These are phyloP conservation scores for human (Homo sapiens) DNA, from an alignment of 2,113 vertebrate genomes.

Conservation along the genomic window DNA sequence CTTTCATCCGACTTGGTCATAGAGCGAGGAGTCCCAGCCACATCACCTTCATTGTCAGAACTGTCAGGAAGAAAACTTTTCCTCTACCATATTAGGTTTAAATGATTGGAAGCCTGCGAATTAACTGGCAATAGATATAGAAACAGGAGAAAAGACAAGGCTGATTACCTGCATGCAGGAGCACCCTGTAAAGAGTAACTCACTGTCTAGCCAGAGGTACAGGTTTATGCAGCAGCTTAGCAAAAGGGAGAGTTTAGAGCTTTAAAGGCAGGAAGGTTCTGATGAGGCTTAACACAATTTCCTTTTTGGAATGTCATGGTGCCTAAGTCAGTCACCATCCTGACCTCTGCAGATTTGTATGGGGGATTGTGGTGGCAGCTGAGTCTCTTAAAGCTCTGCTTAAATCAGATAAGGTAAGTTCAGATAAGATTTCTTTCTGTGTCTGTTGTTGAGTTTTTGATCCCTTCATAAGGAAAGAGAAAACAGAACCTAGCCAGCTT, in stretches of 20 bases:
- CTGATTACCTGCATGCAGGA: neutral
- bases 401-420: neutral
- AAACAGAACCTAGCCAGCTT: neutral
- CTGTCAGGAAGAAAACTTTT: neutral
- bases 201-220: neutral
- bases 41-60: neutral
- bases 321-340: neutral
- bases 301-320: neutral
- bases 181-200: neutral
- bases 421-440: neutral
- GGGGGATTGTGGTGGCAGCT: neutral
- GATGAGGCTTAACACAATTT: neutral
- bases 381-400: neutral
- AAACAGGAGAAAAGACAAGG: neutral
- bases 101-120: neutral
- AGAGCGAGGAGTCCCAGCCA: neutral
- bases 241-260: neutral
- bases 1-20: neutral
- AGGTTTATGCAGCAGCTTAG: neutral
- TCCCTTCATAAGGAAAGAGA: neutral
- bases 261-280: neutral
- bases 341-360: neutral
- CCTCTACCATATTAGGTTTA: neutral
- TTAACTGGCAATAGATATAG: neutral
- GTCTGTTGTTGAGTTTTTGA: neutral